Percentiles rank a stretch among this genome's conserved stretches.
phyloP scores from a whole-genome alignment of 2,888 invertebrate genomes.

The Cheilosia vulpina region DNA sequence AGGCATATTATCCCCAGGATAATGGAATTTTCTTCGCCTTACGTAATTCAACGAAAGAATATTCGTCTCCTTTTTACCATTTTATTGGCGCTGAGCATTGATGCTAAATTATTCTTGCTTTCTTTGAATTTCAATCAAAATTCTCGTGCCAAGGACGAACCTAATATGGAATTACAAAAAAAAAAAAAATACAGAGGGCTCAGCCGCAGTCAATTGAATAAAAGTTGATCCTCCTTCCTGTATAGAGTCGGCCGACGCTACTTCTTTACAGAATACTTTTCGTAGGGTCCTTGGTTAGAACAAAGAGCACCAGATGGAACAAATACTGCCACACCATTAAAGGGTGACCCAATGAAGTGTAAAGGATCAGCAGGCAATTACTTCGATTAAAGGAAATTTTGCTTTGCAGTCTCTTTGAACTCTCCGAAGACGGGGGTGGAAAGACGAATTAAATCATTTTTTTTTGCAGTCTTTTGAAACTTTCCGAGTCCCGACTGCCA shows the following conservation, averaged over 20 bases:
- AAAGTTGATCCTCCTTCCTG: slow-evolving; percentile 34
- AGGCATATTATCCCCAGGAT: slow-evolving; percentile 49
- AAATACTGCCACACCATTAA: slow-evolving; percentile 6
- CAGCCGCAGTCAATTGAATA: slow-evolving; percentile 60
- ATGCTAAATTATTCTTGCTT: neutral
- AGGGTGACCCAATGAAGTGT: slow-evolving; percentile 37
- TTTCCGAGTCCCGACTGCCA: neutral
- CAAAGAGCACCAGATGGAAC: slow-evolving; percentile 10
- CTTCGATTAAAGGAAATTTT: slow-evolving; percentile 41
- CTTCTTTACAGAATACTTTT: neutral
- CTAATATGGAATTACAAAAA: slow-evolving; percentile 52
- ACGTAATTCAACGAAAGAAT: neutral
- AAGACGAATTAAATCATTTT: neutral
- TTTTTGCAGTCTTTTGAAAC: neutral
- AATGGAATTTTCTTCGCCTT: slow-evolving; percentile 42
- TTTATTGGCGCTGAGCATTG: slow-evolving; percentile 8
- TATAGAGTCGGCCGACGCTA: neutral
- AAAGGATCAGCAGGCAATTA: slow-evolving; percentile 59
- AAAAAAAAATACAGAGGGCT: slow-evolving; percentile 12
- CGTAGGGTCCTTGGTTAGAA: slow-evolving; percentile 2
- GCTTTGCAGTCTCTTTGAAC: neutral
- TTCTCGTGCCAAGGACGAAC: slow-evolving; percentile 35
- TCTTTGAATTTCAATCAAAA: slow-evolving; percentile 46
- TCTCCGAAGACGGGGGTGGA: too few species aligned
- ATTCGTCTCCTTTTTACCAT: neutral